Base-by-base conservation (phyloP, 2,113 vertebrate species). In the Cepphus grylle region DNA sequence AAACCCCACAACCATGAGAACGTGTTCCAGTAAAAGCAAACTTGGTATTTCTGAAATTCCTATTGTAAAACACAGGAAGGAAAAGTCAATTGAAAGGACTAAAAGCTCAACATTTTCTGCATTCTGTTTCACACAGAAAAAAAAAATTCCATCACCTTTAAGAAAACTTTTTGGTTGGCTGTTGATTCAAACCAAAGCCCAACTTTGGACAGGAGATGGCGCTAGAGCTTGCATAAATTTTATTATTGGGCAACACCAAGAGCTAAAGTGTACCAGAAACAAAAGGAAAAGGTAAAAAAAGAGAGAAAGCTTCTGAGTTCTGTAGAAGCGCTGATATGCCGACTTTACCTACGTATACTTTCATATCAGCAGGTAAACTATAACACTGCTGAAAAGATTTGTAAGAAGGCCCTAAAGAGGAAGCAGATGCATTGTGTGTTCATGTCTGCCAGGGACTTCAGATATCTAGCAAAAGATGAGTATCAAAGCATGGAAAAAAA, bases 181-280 rank as follows among this genome's bases (percentile, higher is more conserved):
- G 3, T 11, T 23, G 26, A 61, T 36, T 88, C 62, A 34, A 32
- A 73, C 8, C 29, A 38, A 58, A 50, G 21, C 29, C 40, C 55
- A 67, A 2, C 15, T 92, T 91, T 50, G 87, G 43, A 52, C 95
- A 88, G 45, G 17, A 97, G 92, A 59, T 93, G 96, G 93, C 77
- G 86, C 90, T 92, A 27, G 4, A 92, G 73, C 30, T 38, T 16
- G 7, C 0, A 0, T 6, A 65, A 71, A 62, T 72, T 25, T 45
- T 82, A 36, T 26, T 52, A 9, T 5, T 72, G 5, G 32, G 22
- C 49, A 20, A 36, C 11, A 40, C 3, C 56, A 79, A n/a, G 13
- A 42, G 34, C 36, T 70, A 26, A 55, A 61, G 42, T 12, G 63
- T 9, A 30, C 6, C 21, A 40, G 29, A 81, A 36, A 5, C 7